These are phyloP conservation scores for Limnephilus rhombicus DNA, from an alignment of 2,888 invertebrate species.

Conservation along the genomic window DNA sequence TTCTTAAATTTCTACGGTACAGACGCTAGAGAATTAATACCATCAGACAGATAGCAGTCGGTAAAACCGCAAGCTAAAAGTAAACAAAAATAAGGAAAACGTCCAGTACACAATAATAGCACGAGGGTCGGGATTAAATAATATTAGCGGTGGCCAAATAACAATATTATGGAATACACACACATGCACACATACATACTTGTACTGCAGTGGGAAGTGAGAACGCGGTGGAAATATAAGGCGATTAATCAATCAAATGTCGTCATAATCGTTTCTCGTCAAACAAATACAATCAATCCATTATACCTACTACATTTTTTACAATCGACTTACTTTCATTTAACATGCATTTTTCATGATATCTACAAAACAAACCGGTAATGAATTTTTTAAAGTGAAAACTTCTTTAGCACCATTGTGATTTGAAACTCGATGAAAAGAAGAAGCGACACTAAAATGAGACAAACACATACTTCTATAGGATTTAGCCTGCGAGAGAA, in stretches of 20 bases:
- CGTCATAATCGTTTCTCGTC: not conserved
- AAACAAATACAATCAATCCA: not conserved
- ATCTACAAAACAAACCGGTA: no score
- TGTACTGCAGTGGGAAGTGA: not conserved
- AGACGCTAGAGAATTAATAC: no score
- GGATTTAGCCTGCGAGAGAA: no score
- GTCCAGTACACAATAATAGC: not conserved
- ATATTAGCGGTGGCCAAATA: not conserved
- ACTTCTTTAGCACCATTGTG: no score
- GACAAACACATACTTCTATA: no score
- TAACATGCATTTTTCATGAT: no score
- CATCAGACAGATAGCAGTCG: no score
- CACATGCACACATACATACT: no score
- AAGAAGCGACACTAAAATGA: no score
- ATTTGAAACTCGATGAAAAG: no score
- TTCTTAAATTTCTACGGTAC: no score
- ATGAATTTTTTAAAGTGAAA: no score
- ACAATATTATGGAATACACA: not conserved
- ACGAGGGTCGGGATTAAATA: not conserved
- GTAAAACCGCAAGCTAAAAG: not conserved
- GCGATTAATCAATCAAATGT: not conserved
- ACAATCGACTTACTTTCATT: not conserved
- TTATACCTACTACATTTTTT: not conserved
- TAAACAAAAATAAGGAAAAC: not conserved
- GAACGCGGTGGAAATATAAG: not conserved